Evolutionary conservation across 2,888 invertebrate species (phyloP).

Genomic region (Meandrusa payeni): DNA sequence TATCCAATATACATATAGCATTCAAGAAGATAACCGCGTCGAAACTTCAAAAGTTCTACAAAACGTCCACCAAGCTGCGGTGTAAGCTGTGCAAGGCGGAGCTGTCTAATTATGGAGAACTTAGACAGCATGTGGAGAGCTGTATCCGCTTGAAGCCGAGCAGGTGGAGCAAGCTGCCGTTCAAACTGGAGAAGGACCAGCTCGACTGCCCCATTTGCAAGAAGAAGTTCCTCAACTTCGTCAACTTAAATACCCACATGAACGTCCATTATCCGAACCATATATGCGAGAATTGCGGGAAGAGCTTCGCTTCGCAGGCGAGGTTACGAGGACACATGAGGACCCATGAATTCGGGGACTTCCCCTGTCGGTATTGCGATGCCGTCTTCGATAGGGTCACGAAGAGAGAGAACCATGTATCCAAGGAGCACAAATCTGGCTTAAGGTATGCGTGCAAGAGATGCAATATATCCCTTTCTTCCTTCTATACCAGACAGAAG

Average conservation of each 20-base stretch:
- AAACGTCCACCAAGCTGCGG: conserved; percentile 38
- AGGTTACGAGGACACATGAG: conserved; percentile 72
- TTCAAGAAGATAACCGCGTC: conserved; percentile 66
- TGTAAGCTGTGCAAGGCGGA: conserved; percentile 64
- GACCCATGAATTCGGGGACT: conserved; percentile 73
- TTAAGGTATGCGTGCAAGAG: conserved; percentile 65
- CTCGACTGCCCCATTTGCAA: conserved; percentile 67
- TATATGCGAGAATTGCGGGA: conserved; percentile 75
- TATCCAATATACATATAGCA: conserved; percentile 49
- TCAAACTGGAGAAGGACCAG: conserved; percentile 69
- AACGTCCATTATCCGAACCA: conserved; percentile 74
- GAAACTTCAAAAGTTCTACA: conserved; percentile 52
- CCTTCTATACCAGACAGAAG: conserved; percentile 69
- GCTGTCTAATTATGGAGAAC: conserved; percentile 45
- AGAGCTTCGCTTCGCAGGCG: conserved; percentile 76
- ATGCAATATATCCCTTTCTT: conserved; percentile 61
- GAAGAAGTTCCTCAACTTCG: conserved; percentile 64
- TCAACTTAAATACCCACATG: conserved; percentile 73
- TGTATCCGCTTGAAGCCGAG: conserved; percentile 45
- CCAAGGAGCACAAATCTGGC: conserved; percentile 68
- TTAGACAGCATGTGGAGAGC: conserved; percentile 52
- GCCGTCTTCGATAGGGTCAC: conserved; percentile 66
- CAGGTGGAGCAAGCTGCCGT: conserved; percentile 61
- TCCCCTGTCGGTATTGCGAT: conserved; percentile 61
- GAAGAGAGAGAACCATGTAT: conserved; percentile 67